Conservation (phyloP, 2,113 vertebrate genomes). For the Antechinus flavipes region DNA sequence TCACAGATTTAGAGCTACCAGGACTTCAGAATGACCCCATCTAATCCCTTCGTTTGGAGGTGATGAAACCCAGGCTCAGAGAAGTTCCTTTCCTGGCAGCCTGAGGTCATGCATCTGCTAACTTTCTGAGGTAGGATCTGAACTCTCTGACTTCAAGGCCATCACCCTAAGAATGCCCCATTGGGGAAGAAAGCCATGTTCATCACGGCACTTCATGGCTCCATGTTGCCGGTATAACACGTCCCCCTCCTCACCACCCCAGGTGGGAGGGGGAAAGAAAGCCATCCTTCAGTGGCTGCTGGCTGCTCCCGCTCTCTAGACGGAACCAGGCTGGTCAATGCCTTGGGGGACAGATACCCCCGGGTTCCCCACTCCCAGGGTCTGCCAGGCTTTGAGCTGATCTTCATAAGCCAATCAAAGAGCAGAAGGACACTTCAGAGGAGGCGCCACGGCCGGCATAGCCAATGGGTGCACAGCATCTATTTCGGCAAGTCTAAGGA, state of each 20-base stretch:
- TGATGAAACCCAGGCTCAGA: background rate
- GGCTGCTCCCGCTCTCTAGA: too few relatives aligned
- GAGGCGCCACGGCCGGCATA: background rate
- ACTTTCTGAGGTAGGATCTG: background rate
- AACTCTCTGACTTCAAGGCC: background rate
- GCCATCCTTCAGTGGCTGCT: too few relatives aligned
- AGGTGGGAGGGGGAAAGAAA: background rate
- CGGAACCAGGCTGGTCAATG: too few relatives aligned
- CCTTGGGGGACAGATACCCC: too few relatives aligned
- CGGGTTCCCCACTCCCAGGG: too few relatives aligned
- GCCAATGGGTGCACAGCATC: background rate
- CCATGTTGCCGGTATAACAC: background rate
- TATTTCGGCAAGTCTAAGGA: background rate
- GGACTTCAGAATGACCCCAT: background rate
- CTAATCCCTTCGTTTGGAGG: background rate
- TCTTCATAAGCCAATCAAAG: background rate
- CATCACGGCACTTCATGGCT: background rate
- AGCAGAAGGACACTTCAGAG: background rate
- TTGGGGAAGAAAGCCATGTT: background rate
- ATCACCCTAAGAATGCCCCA: background rate
- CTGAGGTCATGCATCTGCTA: background rate
- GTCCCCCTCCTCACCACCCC: background rate
- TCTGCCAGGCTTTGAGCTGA: background rate
- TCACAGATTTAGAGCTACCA: background rate
- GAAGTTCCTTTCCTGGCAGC: background rate